A percentile compares a stretch with the other conserved stretches of the same genome.
Evolutionary conservation across 1,140 invertebrate genomes (phyloP).

Genomic region (Charaxes varanes): DNA sequence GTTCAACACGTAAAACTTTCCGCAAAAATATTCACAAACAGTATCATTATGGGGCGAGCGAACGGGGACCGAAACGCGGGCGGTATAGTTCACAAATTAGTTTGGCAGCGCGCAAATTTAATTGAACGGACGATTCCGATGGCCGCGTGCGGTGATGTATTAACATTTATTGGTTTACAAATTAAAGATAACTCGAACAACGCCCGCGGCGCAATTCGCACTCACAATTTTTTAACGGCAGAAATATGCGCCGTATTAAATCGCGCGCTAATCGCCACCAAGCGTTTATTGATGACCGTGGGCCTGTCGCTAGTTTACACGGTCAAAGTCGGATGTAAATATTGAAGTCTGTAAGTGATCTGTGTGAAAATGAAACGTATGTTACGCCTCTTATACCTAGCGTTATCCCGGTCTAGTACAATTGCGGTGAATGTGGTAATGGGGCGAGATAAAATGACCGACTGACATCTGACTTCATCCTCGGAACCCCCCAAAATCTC

Average conservation of each 20-base stretch:
- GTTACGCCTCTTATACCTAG: too few species aligned
- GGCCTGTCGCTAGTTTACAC: too few species aligned
- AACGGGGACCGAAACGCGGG: conserved; percentile 38
- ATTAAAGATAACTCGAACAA: conserved; percentile 58
- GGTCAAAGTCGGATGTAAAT: too few species aligned
- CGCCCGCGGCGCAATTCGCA: conserved; percentile 30
- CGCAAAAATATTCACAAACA: conserved; percentile 62
- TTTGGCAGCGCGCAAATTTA: conserved; percentile 63
- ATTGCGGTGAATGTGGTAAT: too few species aligned
- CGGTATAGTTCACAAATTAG: conserved; percentile 66
- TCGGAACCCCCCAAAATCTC: too few species aligned
- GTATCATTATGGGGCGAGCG: conserved; percentile 51
- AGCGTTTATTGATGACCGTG: conserved; percentile 50
- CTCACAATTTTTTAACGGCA: conserved; percentile 36
- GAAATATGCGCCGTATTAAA: conserved; percentile 54
- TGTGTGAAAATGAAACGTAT: too few species aligned
- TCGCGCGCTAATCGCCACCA: conserved; percentile 48
- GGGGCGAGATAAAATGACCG: too few species aligned
- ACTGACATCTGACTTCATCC: too few species aligned
- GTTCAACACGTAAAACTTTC: conserved; percentile 59
- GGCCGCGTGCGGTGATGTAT: conserved; percentile 51
- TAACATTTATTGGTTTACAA: conserved; percentile 69
- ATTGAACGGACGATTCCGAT: conserved; percentile 48
- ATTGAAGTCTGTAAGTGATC: too few species aligned
- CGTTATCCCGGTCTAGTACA: too few species aligned